Percentiles rank a stretch among this genome's conserved stretches.
Conservation (phyloP, 2,888 invertebrate genomes). For the Nomada hirtipes region DNA sequence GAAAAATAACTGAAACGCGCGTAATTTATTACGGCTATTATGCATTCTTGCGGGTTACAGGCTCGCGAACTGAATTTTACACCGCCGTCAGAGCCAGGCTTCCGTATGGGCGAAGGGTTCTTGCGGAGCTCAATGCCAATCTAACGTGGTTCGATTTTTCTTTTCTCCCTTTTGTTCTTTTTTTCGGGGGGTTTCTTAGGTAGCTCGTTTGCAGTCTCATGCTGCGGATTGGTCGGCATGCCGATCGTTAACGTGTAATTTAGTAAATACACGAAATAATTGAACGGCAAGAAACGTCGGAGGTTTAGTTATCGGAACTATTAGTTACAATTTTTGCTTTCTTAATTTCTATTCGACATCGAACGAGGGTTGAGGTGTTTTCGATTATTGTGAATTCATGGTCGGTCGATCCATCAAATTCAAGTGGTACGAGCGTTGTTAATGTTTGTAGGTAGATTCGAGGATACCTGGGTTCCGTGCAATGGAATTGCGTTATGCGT, state of each 20-base stretch:
- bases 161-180: background rate
- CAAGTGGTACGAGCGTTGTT: background rate
- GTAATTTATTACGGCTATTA: conserved; percentile 45
- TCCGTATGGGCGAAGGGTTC: background rate
- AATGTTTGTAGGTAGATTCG: background rate
- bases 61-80: conserved; percentile 13
- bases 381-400: background rate
- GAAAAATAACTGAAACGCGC: conserved; percentile 39
- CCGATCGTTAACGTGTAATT: background rate
- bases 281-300: background rate
- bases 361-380: background rate
- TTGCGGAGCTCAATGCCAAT: background rate
- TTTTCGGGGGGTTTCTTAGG: no score
- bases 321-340: no score
- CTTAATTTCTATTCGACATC: no score
- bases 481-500: conserved; percentile 21
- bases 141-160: background rate
- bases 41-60: conserved; percentile 31
- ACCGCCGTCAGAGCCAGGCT: background rate
- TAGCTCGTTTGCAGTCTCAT: background rate
- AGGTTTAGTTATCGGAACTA: background rate
- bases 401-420: conserved; percentile 12
- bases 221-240: background rate
- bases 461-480: background rate
- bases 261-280: background rate